Percentiles rank a stretch among this genome's conserved stretches.
Evolutionary conservation across 1,140 invertebrate genomes (phyloP).

Genomic region (Limonius californicus): DNA sequence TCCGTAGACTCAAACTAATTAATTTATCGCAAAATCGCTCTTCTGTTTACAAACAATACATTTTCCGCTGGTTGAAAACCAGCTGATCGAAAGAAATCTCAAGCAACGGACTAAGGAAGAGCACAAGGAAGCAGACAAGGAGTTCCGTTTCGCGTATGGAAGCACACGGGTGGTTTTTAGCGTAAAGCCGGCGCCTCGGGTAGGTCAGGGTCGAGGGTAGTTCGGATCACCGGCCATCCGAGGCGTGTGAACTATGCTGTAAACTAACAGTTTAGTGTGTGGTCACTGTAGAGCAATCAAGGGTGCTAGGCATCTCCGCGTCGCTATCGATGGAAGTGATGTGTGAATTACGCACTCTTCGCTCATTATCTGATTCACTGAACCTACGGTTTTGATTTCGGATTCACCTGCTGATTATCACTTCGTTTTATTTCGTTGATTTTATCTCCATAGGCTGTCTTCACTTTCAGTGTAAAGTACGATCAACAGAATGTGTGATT

Average conservation of each 20-base stretch:
- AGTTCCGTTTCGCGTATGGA: slow-evolving; percentile 32
- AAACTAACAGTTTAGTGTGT: slow-evolving; percentile 43
- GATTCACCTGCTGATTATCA: background rate
- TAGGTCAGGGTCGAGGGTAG: slow-evolving; percentile 46
- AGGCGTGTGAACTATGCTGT: slow-evolving; percentile 34
- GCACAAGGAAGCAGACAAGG: slow-evolving; percentile 16
- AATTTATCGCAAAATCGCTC: no score
- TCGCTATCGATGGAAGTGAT: slow-evolving; percentile 28
- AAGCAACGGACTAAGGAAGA: background rate
- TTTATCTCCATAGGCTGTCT: no score
- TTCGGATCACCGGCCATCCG: slow-evolving; percentile 46
- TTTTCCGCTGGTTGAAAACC: background rate
- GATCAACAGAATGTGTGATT: no score
- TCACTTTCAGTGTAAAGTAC: no score
- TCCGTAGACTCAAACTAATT: no score
- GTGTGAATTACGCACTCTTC: slow-evolving; percentile 21
- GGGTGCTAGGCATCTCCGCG: slow-evolving; percentile 27
- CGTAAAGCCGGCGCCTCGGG: slow-evolving; percentile 34
- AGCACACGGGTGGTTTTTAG: slow-evolving; percentile 39
- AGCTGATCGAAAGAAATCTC: no score
- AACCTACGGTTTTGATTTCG: slow-evolving; percentile 11
- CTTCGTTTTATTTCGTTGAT: background rate
- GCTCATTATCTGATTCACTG: slow-evolving; percentile 22
- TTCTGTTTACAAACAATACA: no score
- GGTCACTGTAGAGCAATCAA: slow-evolving; percentile 43